Percentiles rank a stretch among this genome's conserved stretches.
Evolutionary conservation across 2,888 invertebrate genomes (phyloP).

Genomic region (Campoletis raptor): DNA sequence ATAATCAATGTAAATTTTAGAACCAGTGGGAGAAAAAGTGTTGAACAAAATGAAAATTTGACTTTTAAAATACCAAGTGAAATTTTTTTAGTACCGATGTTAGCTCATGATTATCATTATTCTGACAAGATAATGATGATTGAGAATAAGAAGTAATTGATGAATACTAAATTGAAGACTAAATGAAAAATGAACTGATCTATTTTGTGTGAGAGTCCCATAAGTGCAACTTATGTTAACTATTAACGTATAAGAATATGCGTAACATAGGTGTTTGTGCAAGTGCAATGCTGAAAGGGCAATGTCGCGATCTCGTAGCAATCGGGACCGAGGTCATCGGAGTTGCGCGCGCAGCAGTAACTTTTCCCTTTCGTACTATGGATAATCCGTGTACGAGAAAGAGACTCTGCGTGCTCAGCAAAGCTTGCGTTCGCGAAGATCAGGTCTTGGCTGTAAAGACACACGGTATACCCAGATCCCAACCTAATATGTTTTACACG

Average conservation of each 20-base stretch:
- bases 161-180: not conserved
- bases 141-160: not conserved
- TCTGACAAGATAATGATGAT: not conserved
- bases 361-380: slow-evolving; percentile 25
- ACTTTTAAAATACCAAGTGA: not conserved
- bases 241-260: slow-evolving; percentile 41
- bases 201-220: not conserved
- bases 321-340: slow-evolving; percentile 65
- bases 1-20: no score
- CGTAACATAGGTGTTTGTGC: slow-evolving; percentile 44
- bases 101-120: not conserved
- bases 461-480: not conserved
- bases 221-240: not conserved
- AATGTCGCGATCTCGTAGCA: slow-evolving; percentile 64
- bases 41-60: not conserved
- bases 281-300: slow-evolving; percentile 66
- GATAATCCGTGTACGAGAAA: slow-evolving; percentile 29
- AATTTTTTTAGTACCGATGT: not conserved
- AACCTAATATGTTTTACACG: slow-evolving; percentile 9
- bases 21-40: not conserved
- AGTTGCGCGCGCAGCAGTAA: slow-evolving; percentile 31
- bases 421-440: slow-evolving; percentile 25
- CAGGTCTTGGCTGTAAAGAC: slow-evolving; percentile 19
- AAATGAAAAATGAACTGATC: not conserved
- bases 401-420: slow-evolving; percentile 56